A percentile compares a stretch with the other conserved stretches of the same genome.
phyloP scores from a whole-genome alignment of 2,888 invertebrate species.

The Muscina levida region DNA sequence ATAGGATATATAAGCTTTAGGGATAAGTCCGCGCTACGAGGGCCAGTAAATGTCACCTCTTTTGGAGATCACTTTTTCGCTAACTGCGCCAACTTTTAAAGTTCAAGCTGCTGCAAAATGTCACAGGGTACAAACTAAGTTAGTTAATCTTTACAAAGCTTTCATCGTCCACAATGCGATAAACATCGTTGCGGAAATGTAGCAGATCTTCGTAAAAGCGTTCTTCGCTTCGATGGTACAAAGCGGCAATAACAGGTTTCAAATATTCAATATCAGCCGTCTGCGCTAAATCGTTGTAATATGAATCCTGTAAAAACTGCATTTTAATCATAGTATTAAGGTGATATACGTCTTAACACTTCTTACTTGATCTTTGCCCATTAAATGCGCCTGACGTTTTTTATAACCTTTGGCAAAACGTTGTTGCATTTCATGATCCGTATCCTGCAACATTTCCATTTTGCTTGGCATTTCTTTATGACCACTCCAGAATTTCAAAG shows the following conservation, averaged over 20 bases:
- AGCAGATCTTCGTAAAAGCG: slow-evolving; percentile 84
- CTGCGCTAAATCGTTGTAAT: slow-evolving; percentile 85
- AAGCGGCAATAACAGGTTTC: slow-evolving; percentile 85
- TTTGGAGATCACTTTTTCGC: too few relatives aligned
- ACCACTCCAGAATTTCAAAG: slow-evolving; percentile 84
- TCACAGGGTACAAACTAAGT: background rate
- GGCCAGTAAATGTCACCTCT: too few relatives aligned
- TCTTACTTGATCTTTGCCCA: slow-evolving; percentile 87
- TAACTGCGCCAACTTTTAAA: too few relatives aligned
- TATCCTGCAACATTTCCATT: slow-evolving; percentile 84
- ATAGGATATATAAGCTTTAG: too few relatives aligned
- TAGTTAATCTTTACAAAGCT: slow-evolving; percentile 80
- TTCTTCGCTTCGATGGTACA: slow-evolving; percentile 86
- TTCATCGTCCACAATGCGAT: slow-evolving; percentile 84
- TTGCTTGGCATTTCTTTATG: slow-evolving; percentile 83
- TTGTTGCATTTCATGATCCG: slow-evolving; percentile 82
- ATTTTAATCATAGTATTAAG: too few relatives aligned
- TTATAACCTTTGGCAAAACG: slow-evolving; percentile 84
- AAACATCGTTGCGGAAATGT: slow-evolving; percentile 84
- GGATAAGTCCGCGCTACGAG: too few relatives aligned
- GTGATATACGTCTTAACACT: too few relatives aligned
- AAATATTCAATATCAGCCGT: slow-evolving; percentile 84
- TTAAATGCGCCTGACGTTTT: slow-evolving; percentile 89
- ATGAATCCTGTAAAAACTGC: slow-evolving; percentile 81
- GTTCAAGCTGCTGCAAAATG: background rate